Evolutionary conservation across 2,888 invertebrate genomes (phyloP).

Genomic region (Labia minor): DNA sequence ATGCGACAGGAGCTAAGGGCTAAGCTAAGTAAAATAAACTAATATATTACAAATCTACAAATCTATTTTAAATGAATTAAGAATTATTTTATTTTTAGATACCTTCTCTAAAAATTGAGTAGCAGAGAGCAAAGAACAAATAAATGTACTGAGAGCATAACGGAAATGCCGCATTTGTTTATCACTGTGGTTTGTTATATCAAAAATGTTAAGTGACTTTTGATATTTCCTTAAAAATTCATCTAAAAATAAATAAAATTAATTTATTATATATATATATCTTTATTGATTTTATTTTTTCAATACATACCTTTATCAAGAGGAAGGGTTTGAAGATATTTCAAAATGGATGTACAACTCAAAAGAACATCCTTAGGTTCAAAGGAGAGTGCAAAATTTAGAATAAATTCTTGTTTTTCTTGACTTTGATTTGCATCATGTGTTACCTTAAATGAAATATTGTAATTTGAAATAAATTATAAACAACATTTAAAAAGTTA

Average conservation of each 20-base stretch:
- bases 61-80: no score
- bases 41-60: no score
- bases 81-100: slow-evolving; percentile 18
- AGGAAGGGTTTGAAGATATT: slow-evolving; percentile 56
- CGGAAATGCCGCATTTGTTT: slow-evolving; percentile 77
- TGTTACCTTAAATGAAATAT: background rate
- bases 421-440: slow-evolving; percentile 17
- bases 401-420: slow-evolving; percentile 36
- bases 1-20: no score
- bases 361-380: slow-evolving; percentile 48
- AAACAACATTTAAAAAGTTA: slow-evolving; percentile 34
- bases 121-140: slow-evolving; percentile 57
- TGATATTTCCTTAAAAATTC: no score
- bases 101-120: slow-evolving; percentile 56
- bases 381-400: slow-evolving; percentile 56
- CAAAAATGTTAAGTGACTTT: slow-evolving; percentile 42
- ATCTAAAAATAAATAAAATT: background rate
- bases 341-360: slow-evolving; percentile 54
- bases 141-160: slow-evolving; percentile 63
- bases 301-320: slow-evolving; percentile 38
- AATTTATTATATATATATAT: background rate
- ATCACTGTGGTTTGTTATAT: slow-evolving; percentile 51
- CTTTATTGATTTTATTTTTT: background rate
- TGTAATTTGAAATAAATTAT: slow-evolving; percentile 30
- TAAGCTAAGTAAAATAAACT: no score